These are phyloP conservation scores for Channa maculata DNA, from an alignment of 2,113 vertebrate genomes.

Conservation along the genomic window DNA sequence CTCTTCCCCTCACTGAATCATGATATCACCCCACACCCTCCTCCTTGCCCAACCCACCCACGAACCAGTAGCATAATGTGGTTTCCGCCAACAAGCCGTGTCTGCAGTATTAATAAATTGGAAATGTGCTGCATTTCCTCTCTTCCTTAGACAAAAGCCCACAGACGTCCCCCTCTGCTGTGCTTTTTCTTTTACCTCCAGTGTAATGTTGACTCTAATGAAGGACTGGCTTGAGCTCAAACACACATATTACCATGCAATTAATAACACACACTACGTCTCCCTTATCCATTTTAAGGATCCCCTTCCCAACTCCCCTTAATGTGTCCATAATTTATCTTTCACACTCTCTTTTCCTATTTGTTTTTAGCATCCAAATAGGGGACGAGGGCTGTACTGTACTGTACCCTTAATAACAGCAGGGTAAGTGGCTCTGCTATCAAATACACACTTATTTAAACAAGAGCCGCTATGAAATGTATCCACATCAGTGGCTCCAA, in stretches of 20 bases:
- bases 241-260: constrained; percentile 49
- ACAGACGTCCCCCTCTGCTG: constrained; percentile 6
- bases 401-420: constrained; percentile 65
- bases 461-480: constrained; percentile 75
- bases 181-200: not conserved
- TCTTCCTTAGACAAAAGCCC: constrained; percentile 59
- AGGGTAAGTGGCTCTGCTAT: constrained; percentile 61
- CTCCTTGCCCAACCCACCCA: constrained; percentile 22
- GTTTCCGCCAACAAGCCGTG: constrained; percentile 74
- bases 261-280: constrained; percentile 61
- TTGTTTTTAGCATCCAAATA: constrained; percentile 57
- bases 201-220: constrained; percentile 60
- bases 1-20: constrained; percentile 24
- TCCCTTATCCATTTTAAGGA: constrained; percentile 14
- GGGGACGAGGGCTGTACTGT: constrained; percentile 29
- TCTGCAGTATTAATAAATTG: constrained; percentile 78
- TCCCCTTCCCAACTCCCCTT: constrained; percentile 13
- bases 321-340: constrained; percentile 42
- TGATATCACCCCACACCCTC: constrained; percentile 27
- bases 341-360: constrained; percentile 39
- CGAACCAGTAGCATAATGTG: constrained; percentile 68
- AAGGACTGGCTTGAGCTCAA: constrained; percentile 50
- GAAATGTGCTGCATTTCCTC: constrained; percentile 71
- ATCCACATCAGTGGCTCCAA: constrained; percentile 76
- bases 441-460: constrained; percentile 77